phyloP scores from a whole-genome alignment of 1,140 invertebrate species.

The Oreohelix idahoensis region DNA sequence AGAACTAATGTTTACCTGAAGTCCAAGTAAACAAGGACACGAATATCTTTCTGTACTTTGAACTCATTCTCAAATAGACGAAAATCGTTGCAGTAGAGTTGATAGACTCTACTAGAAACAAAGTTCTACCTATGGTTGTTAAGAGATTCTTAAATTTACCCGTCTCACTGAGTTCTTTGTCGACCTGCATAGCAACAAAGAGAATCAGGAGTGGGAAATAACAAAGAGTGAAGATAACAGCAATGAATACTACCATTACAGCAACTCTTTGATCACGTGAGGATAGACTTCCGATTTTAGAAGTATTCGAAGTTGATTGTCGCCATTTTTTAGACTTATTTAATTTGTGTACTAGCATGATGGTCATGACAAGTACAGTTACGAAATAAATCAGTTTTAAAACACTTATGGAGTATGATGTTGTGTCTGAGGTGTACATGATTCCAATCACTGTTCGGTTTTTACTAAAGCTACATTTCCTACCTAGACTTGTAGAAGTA shows the following conservation, averaged over 20 bases:
- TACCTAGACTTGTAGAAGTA: no score
- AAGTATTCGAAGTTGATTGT: no score
- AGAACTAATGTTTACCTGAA: no score
- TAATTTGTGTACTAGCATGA: background rate
- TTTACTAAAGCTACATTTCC: no score
- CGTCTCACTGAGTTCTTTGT: background rate
- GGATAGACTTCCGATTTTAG: background rate
- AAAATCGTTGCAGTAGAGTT: background rate
- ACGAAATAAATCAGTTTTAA: no score
- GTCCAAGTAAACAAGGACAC: no score
- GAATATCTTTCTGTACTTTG: no score
- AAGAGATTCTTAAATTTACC: constrained; percentile 4
- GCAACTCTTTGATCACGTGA: background rate
- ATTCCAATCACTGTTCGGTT: no score
- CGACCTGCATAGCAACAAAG: background rate
- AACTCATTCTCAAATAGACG: no score
- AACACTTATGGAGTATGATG: no score
- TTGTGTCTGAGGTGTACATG: no score
- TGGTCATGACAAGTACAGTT: no score
- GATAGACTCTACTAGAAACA: background rate
- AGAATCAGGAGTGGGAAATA: background rate
- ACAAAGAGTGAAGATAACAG: background rate
- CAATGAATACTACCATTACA: background rate
- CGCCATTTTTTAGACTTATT: background rate
- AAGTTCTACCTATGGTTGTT: background rate